A percentile compares a stretch with the other conserved stretches of the same genome.
These are phyloP conservation scores for Fringilla coelebs DNA, from an alignment of 2,797 vertebrate species.

Conservation along the genomic window DNA sequence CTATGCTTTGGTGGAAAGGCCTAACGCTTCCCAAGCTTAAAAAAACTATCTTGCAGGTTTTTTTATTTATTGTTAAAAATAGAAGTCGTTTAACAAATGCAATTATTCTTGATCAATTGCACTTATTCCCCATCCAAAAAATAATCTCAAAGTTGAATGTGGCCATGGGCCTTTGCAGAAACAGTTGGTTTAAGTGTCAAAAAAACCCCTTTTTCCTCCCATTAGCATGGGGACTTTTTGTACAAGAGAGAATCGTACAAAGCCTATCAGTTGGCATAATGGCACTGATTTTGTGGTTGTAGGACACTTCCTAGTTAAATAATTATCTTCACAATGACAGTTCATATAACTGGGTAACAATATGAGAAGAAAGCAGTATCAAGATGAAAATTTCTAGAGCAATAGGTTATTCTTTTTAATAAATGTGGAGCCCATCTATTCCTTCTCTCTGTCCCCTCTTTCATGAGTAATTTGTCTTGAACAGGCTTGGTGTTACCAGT, in stretches of 20 bases:
- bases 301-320: not conserved
- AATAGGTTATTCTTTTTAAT: not conserved
- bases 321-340: not conserved
- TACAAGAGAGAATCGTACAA: not conserved
- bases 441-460: not conserved
- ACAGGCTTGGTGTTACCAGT: not conserved
- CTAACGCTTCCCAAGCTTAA: not conserved
- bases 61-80: not conserved
- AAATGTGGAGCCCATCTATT: not conserved
- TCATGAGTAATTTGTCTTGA: not conserved
- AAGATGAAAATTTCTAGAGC: not conserved
- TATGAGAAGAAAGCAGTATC: not conserved
- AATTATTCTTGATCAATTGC: not conserved
- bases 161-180: not conserved
- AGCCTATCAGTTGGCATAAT: not conserved
- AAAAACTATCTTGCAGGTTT: not conserved
- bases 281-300: not conserved
- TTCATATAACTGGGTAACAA: not conserved
- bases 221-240: not conserved
- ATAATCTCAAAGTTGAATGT: not conserved
- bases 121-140: not conserved
- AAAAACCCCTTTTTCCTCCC: accelerated
- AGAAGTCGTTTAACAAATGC: not conserved
- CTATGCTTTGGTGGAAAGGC: not conserved
- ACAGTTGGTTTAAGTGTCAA: not conserved